A percentile compares a stretch with the other conserved stretches of the same genome.
These are phyloP conservation scores for Trissoscelio sp. DNA, from an alignment of 2,888 invertebrate species.

Conservation along the genomic window DNA sequence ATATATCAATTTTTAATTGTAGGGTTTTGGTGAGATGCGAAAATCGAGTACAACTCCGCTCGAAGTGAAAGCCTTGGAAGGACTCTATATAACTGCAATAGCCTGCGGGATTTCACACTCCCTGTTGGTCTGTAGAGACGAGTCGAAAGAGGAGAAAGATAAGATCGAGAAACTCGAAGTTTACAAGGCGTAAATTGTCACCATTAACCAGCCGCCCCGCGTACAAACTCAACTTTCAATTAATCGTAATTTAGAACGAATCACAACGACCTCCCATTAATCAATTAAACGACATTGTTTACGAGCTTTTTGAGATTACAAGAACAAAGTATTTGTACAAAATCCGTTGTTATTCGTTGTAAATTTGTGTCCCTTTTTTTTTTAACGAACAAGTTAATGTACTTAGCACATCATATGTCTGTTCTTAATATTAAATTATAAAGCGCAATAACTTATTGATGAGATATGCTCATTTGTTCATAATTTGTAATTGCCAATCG, in stretches of 20 bases:
- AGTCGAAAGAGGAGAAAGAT: slow-evolving; percentile 87
- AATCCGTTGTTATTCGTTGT: slow-evolving; percentile 28
- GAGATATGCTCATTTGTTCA: slow-evolving; percentile 29
- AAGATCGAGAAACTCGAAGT: slow-evolving; percentile 86
- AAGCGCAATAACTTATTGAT: slow-evolving; percentile 40
- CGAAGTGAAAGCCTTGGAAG: slow-evolving; percentile 91
- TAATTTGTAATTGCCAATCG: too few relatives aligned
- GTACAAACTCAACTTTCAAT: slow-evolving; percentile 35
- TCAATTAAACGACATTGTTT: not conserved
- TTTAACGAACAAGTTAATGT: too few relatives aligned
- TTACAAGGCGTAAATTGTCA: slow-evolving; percentile 80
- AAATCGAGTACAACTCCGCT: slow-evolving; percentile 94
- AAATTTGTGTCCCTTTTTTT: slow-evolving; percentile 3
- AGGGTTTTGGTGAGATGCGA: slow-evolving; percentile 95
- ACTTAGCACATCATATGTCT: too few relatives aligned
- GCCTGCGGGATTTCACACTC: slow-evolving; percentile 95
- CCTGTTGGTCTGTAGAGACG: slow-evolving; percentile 87
- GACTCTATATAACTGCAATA: slow-evolving; percentile 90
- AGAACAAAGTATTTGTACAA: too few relatives aligned
- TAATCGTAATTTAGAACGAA: slow-evolving; percentile 23
- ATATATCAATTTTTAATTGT: slow-evolving; percentile 46
- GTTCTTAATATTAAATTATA: slow-evolving; percentile 9
- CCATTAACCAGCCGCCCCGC: not conserved
- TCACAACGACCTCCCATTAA: slow-evolving; percentile 16
- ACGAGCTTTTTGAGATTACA: not conserved